Base-by-base conservation (phyloP, 2,113 vertebrate genomes). In the Colinus virginianus region DNA sequence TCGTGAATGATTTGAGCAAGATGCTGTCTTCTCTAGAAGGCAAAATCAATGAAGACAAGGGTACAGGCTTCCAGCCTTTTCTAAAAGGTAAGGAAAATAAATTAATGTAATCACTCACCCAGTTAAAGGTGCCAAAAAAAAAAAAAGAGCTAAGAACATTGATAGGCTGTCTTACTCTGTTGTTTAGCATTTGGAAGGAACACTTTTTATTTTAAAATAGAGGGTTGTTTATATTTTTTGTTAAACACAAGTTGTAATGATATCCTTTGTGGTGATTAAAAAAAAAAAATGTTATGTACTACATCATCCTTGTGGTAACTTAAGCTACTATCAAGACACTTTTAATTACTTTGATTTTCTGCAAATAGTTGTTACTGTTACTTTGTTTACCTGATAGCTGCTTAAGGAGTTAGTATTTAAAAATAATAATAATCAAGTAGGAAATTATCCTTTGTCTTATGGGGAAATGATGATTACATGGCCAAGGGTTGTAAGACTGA, bases 31-130 rank as follows among this genome's bases (percentile, higher is more conserved):
- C 98, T 84, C 93, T 98, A 55, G 97, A 98, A 97, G 93, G 77
- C 76, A 98, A 98, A 97, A 96, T 98, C 84, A 97, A 94, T 95
- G 97, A 98, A 93, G 95, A 97, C 90, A 97, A 98, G 94, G 93
- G 86, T 74, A 96, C 66, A 69, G 95, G 97, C 86, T 90, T 97
- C 59, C 96, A 96, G 58, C 94, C 97, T 88, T 94, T 98, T 93
- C 95, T 98, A 69, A 98, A 98, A 98, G 98, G 98, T 98, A 97
- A 96, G 95, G 88, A 86, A 96, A 96, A 94, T 49, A 88, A 88
- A 96, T 97, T 89, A 95, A 94, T 83, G 87, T 74, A 96, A 96
- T 96, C 91, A 95, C 62, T 96, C 88, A 96, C 59, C 21, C 84
- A 62, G 78, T 81, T 96, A 68, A 89, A 94, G 11, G 49, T 90